phyloP scores from a whole-genome alignment of 2,113 vertebrate species.

The Xiphorhynchus elegans region DNA sequence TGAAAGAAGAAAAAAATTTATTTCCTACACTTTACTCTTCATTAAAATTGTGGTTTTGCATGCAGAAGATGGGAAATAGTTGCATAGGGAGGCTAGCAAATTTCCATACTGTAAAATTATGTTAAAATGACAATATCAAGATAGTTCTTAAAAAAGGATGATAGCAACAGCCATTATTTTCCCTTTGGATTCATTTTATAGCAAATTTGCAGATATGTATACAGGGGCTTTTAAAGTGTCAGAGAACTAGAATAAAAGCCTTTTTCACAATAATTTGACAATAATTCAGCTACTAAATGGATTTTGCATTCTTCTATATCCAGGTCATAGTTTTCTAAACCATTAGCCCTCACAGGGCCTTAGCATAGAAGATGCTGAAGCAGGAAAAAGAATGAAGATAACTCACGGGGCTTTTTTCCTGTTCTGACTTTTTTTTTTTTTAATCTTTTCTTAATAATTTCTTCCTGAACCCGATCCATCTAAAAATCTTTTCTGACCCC shows the following conservation, averaged over 20 bases:
- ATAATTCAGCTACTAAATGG: neutral
- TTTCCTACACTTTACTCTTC: neutral
- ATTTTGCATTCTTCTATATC: slow-evolving; percentile 5
- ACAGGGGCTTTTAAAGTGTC: neutral
- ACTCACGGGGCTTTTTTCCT: neutral
- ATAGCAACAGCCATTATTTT: neutral
- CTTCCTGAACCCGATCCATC: neutral
- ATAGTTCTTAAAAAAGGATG: neutral
- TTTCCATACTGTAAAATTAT: neutral
- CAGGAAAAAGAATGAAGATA: slow-evolving; percentile 13
- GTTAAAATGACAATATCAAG: neutral
- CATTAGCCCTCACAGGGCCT: neutral
- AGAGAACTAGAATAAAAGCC: neutral
- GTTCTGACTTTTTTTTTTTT: neutral
- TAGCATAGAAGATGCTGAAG: neutral
- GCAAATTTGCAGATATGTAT: neutral
- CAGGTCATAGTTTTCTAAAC: neutral
- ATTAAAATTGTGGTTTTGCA: neutral
- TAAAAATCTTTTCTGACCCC: slow-evolving; percentile 47
- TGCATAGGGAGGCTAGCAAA: neutral
- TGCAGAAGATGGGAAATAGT: neutral
- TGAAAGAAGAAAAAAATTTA: neutral
- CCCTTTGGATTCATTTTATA: neutral
- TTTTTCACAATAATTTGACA: neutral
- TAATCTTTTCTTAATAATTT: neutral